Conservation (phyloP, 2,888 invertebrate species). For the Drosophila picticornis region DNA sequence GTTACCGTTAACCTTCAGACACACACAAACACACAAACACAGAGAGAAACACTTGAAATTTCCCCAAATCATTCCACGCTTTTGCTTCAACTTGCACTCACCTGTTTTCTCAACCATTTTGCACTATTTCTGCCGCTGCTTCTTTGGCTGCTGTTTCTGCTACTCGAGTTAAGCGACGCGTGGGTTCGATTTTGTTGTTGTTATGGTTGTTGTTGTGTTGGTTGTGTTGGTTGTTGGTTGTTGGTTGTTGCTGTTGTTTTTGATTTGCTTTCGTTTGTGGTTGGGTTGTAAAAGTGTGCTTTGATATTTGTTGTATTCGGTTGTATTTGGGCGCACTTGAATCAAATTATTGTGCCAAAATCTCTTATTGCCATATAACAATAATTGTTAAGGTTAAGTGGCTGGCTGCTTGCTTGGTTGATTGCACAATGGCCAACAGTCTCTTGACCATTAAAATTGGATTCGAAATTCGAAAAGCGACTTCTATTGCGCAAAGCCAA, state of each 20-base stretch:
- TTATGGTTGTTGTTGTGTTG: constrained; percentile 3
- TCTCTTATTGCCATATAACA: constrained; percentile 66
- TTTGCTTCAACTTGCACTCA: constrained; percentile 55
- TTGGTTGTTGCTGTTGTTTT: constrained; percentile 5
- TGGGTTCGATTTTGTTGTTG: constrained; percentile 42
- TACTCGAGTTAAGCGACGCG: constrained; percentile 68
- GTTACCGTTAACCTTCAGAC: constrained; percentile 33
- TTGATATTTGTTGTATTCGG: constrained; percentile 8
- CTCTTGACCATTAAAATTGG: constrained; percentile 50
- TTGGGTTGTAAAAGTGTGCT: constrained; percentile 49
- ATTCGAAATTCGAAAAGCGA: constrained; percentile 37
- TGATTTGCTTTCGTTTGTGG: constrained; percentile 55
- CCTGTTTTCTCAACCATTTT: constrained; percentile 81
- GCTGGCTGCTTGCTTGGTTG: constrained; percentile 14
- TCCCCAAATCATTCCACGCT: constrained; percentile 37
- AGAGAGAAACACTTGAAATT: constrained; percentile 27
- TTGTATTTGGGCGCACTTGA: constrained; percentile 58
- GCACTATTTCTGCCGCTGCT: constrained; percentile 39
- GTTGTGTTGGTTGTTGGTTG: no score
- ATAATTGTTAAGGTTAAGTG: constrained; percentile 80
- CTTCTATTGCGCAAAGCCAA: constrained; percentile 35
- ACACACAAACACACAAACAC: constrained; percentile 1
- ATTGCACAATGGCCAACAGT: constrained; percentile 64
- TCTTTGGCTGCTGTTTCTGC: constrained; percentile 20
- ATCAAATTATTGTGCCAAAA: constrained; percentile 69